Base-by-base conservation (phyloP, 2,888 invertebrate species). In the Apocheima hispidaria region DNA sequence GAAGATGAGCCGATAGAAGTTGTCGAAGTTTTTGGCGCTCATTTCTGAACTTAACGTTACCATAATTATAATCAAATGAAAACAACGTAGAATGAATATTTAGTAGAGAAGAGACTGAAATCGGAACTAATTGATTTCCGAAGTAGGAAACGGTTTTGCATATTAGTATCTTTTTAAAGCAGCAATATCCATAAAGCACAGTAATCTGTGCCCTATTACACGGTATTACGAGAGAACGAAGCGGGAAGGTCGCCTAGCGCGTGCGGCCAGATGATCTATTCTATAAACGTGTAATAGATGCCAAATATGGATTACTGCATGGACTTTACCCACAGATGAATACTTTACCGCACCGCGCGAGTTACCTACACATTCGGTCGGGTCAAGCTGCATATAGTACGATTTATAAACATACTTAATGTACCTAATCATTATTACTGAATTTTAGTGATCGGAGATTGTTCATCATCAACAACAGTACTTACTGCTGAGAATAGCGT, bases 271-370 rank as follows among this genome's bases (percentile, higher is more conserved):
- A 35, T 52, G 46, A 55, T 56, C 40, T 41, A 12, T 28, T 36
- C 16, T 20, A n/a, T n/a, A n/a, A n/a, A 9, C 23, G 23, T 14
- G 0, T 23, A 12, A 18, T 7, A 1, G 5, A 30, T 28, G 18
- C 54, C 54, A 38, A 49, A 55, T 50, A 59, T 26, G 54, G 61
- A 50, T 18, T 53, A 30, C 4, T 2, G 35, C 62, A 53, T 56
- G 59, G 52, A 58, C 44, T 50, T 36, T n/a, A n/a, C n/a, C n/a
- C n/a, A n/a, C n/a, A n/a, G n/a, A n/a, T n/a, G n/a, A n/a, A n/a
- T n/a, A n/a, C n/a, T n/a, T n/a, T 30, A 23, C 30, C 5, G 26
- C 41, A 41, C n/a, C 14, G 14, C 21, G 6, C 3, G 12, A 9
- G n/a, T 10, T n/a, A 30, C 28, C 28, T 16, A 35, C 49, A 50